Evolutionary conservation across 1,140 invertebrate genomes (phyloP), one percentile per base, ranked within the genome.

Genomic region (Drosophila ambigua): DNA sequence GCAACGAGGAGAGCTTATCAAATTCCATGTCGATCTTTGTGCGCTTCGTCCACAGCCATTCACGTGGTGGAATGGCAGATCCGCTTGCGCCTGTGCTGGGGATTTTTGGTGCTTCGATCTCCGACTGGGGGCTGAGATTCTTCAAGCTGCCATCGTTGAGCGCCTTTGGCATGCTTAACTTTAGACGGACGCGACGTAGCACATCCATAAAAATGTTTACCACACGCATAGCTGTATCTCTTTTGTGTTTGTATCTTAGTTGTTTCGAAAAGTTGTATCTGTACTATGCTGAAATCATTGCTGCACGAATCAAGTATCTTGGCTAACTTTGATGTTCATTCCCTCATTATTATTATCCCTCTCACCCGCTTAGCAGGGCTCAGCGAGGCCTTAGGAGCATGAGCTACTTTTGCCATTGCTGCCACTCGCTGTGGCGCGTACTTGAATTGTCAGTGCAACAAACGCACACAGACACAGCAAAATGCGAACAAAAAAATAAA

Each of bases 361-460:
- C 41, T 4, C 35, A 39, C 11, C 35, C 20, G 26, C 16, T 41
- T 58, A 28, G 64, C 50, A 13, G 4, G 11, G 35, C 35, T 11
- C 11, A 39, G 35, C 13, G 20, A 20, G 20, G 35, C 35, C 35
- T 39, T 2, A 39, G 35, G 26, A 39, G 35, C 35, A 13, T 71
- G 67, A 71, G 67, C 67, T 71, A 71, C 35, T 58, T 69, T 57
- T 6, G 45, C 52, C 35, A 39, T 39, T 58, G 26, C 13, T 39
- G 58, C 44, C 65, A 43, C 64, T 50, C 52, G 67, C 67, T 71
- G 67, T 69, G 35, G 35, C 35, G 67, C 67, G 67, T 71, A 50
- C 67, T 71, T 71, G 67, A 58, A 71, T 71, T 71, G 67, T 71
- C 67, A 69, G 66, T 8, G 44, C 65, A 69, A 39, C 41, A 44